Base-by-base conservation (phyloP, 2,888 invertebrate genomes). In the Cepaea hortensis region DNA sequence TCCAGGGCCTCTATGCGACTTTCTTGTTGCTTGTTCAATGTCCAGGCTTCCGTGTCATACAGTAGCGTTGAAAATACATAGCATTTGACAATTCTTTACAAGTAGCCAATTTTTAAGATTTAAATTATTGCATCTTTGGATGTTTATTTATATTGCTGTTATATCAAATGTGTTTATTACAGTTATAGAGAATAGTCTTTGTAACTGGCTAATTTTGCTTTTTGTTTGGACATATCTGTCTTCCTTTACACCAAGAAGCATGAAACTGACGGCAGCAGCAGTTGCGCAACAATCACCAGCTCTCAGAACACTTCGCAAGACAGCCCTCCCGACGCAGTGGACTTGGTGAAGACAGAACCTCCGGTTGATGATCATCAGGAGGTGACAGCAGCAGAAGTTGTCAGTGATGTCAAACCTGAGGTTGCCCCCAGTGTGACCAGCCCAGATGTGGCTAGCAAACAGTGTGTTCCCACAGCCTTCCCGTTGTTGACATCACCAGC, bases 291-390 rank as follows among this genome's bases (percentile, higher is more conserved):
- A n/a, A 82, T 1, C 55, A 13, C 18, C 15, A 77, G 77, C 46
- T 82, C 86, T 2, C 75, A 70, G 18, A 50, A 76, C 15, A 70
- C 68, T 4, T 82, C 82, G 4, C 86, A 86, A 75, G 86, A 86
- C 55, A 75, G 86, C 13, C 70, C 86, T 18, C 18, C 61, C 35
- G 82, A 82, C 15, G 68, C 13, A 46, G 75, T 11, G 15, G 77
- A 68, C 3, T 9, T 46, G 23, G 46, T 81, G 6, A 85, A 85
- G n/a, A 50, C 73, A 75, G 85, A 81, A 70, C 62, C 79, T 35
- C 15, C 13, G 5, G 20, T 6, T 46, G 81, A 75, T 35, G 35
- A 65, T 61, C 73, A 35, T 46, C 61, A 55, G 20, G 81, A 81
- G 35, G 13, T 81, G 11, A 75, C 46, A 75, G 75, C 81, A 20